Evolutionary conservation across 2,113 vertebrate species (phyloP).

Genomic region (Procavia capensis): DNA sequence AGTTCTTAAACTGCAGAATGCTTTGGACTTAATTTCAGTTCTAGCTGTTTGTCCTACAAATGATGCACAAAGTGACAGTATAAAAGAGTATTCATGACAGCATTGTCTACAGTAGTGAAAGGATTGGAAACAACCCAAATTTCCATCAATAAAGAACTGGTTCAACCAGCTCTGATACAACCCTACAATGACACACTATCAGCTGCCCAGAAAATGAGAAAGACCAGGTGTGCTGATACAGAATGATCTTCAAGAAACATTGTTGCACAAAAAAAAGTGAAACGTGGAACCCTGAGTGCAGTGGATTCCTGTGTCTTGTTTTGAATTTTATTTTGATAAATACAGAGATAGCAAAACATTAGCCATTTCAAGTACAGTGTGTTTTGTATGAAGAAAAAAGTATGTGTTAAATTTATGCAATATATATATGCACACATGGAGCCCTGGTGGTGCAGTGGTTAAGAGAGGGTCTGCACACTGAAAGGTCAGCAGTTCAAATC

Average conservation of each 20-base stretch:
- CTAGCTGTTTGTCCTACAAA: background rate
- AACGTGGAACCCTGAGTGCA: background rate
- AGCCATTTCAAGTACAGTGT: background rate
- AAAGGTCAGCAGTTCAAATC: no score
- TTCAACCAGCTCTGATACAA: background rate
- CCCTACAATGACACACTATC: background rate
- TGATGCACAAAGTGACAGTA: background rate
- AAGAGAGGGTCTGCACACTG: no score
- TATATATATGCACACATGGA: background rate
- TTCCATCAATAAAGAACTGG: background rate
- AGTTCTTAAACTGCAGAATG: background rate
- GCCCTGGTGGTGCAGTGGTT: no score
- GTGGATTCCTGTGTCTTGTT: background rate
- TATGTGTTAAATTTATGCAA: background rate
- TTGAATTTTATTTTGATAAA: no score
- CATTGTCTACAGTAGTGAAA: background rate
- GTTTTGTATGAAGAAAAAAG: background rate
- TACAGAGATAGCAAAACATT: no score
- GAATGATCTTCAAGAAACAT: background rate
- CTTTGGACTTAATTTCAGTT: slow-evolving; percentile 2
- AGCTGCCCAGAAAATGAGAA: background rate
- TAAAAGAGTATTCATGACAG: background rate
- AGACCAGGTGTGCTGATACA: background rate
- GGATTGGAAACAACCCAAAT: background rate
- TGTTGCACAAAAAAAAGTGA: background rate